Evolutionary conservation across 2,888 invertebrate genomes (phyloP), one percentile per base, ranked within the genome.

Genomic region (Heliconius ethilla): DNA sequence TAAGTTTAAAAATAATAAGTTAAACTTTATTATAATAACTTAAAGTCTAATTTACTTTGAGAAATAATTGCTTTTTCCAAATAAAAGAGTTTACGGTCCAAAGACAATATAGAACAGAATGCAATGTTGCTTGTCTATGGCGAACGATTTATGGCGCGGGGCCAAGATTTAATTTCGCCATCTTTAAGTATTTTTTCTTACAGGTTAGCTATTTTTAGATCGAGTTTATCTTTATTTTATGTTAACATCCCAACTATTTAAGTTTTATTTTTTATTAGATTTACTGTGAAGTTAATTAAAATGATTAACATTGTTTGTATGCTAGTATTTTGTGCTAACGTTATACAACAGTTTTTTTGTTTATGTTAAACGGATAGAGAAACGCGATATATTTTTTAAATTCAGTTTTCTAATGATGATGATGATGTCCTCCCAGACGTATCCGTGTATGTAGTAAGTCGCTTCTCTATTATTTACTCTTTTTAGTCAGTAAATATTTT

Each of bases 101-200:
- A 84, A 90, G 91, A 92, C 91, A 92, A 91, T 90, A 90, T 89
- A 91, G 88, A 90, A 88, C 87, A 86, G 85, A 86, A 89, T 89
- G 89, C 89, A 89, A 89, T 92, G 92, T 92, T 87, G 85, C 88
- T 89, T 92, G 92, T 92, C 92, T 91, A 90, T 91, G 89, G 83
- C 82, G 82, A 85, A 86, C 87, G 89, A 92, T 92, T 92, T 91
- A 93, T 90, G 85, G 91, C 85, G 85, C 82, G 82, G 84, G 84
- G 83, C 84, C 85, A 79, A 78, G 85, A 85, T 88, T 87, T 90
- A 89, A 90, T 90, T 91, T 90, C 84, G 86, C 86, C 83, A 87
- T 86, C 86, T 88, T 87, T 88, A 85, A 82, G 78, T 81, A 83
- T 82, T 84, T 84, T 83, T 81, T 80, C 75, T 75, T 79, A 29